phyloP scores from a whole-genome alignment of 1,140 invertebrate species.

The Pectinophora gossypiella region DNA sequence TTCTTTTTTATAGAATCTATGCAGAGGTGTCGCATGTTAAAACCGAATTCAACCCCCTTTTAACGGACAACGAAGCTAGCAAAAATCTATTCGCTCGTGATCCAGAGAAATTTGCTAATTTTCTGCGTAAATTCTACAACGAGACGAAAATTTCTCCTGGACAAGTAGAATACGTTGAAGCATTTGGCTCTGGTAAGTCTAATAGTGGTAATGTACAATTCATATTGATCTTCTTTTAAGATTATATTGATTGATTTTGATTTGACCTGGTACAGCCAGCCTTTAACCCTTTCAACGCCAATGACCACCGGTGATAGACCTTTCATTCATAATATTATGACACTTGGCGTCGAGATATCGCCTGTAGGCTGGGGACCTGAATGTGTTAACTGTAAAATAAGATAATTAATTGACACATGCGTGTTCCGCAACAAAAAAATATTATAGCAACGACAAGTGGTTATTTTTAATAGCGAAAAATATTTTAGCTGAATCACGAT shows the following conservation, averaged over 20 bases:
- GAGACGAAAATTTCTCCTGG: constrained; percentile 78
- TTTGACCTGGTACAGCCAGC: no score
- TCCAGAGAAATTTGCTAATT: constrained; percentile 73
- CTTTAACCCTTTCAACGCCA: no score
- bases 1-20: constrained; percentile 77
- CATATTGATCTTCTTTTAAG: no score
- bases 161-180: constrained; percentile 82
- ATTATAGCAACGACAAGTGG: background rate
- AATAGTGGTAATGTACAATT: no score
- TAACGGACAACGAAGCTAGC: constrained; percentile 18
- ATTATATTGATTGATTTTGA: no score
- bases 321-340: no score
- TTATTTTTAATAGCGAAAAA: background rate
- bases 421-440: background rate
- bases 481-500: constrained; percentile 62
- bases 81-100: constrained; percentile 73
- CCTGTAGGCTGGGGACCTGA: background rate
- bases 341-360: no score
- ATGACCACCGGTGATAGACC: no score
- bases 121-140: constrained; percentile 78
- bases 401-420: background rate
- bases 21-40: constrained; percentile 81
- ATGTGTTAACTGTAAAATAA: background rate
- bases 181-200: constrained; percentile 79
- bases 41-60: constrained; percentile 61